These are phyloP conservation scores for Noctua comes DNA, from an alignment of 2,888 invertebrate genomes.

Conservation along the genomic window DNA sequence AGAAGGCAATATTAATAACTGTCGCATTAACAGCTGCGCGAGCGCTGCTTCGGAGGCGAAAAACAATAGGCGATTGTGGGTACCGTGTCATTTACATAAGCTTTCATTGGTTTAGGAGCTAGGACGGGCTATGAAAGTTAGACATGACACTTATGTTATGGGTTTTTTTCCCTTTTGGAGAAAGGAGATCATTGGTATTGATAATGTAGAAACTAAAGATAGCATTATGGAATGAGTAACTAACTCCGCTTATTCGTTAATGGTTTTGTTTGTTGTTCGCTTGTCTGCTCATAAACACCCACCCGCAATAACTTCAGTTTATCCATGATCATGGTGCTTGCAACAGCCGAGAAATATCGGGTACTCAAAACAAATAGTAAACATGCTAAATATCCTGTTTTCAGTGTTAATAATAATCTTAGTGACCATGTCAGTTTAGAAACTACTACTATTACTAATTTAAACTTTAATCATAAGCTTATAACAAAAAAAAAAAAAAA, in stretches of 20 bases:
- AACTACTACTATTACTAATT: too few relatives aligned
- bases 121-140: constrained; percentile 12
- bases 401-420: too few relatives aligned
- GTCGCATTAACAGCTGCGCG: constrained; percentile 62
- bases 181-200: neutral
- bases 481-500: too few relatives aligned
- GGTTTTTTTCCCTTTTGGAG: constrained; percentile 2
- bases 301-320: too few relatives aligned
- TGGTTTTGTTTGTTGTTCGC: too few relatives aligned
- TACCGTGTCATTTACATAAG: constrained; percentile 51
- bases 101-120: constrained; percentile 21
- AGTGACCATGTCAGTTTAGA: too few relatives aligned
- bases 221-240: neutral
- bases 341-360: too few relatives aligned
- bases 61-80: constrained; percentile 71
- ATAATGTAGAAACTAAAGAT: neutral
- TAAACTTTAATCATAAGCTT: neutral
- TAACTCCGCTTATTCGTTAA: neutral
- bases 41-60: constrained; percentile 64
- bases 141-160: neutral
- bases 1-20: constrained; percentile 65
- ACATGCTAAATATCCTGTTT: too few relatives aligned
- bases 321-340: too few relatives aligned
- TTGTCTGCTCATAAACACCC: too few relatives aligned
- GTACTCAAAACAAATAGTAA: too few relatives aligned